Evolutionary conservation across 2,113 vertebrate genomes (phyloP).

Genomic region (Silurus meridionalis): DNA sequence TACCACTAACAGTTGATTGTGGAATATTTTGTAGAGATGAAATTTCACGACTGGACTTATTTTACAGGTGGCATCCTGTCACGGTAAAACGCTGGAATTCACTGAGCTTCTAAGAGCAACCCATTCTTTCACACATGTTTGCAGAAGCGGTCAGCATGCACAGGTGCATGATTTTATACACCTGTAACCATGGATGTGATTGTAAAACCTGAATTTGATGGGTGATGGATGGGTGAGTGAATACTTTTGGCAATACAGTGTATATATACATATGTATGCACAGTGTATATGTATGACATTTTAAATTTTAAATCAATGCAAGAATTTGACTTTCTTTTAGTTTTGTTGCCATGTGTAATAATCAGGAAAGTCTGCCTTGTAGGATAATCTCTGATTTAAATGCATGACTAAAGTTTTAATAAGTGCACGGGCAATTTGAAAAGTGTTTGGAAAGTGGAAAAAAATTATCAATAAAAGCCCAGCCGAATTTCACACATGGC

Average conservation of each 20-base stretch:
- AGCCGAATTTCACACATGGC: slow-evolving; percentile 6
- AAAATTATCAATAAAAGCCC: slow-evolving; percentile 12
- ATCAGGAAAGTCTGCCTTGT: neutral
- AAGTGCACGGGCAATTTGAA: neutral
- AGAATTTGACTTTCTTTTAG: neutral
- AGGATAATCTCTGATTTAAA: neutral
- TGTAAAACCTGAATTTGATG: neutral
- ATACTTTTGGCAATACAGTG: too few species aligned
- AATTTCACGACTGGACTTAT: neutral
- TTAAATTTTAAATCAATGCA: too few species aligned
- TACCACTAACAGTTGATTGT: neutral
- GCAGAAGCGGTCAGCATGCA: neutral
- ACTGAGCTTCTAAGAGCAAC: too few species aligned
- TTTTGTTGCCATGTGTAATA: too few species aligned
- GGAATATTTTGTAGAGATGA: neutral
- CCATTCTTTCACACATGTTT: neutral
- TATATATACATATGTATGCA: too few species aligned
- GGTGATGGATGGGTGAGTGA: too few species aligned
- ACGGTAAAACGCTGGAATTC: too few species aligned
- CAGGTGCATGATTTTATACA: neutral
- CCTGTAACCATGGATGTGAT: neutral
- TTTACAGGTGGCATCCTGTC: neutral
- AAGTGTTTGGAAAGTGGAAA: neutral
- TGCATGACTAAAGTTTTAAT: neutral
- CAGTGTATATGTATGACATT: too few species aligned